Evolutionary conservation across 2,113 vertebrate species (phyloP), one percentile per base, ranked within the genome.

Genomic region (Scatophagus argus): DNA sequence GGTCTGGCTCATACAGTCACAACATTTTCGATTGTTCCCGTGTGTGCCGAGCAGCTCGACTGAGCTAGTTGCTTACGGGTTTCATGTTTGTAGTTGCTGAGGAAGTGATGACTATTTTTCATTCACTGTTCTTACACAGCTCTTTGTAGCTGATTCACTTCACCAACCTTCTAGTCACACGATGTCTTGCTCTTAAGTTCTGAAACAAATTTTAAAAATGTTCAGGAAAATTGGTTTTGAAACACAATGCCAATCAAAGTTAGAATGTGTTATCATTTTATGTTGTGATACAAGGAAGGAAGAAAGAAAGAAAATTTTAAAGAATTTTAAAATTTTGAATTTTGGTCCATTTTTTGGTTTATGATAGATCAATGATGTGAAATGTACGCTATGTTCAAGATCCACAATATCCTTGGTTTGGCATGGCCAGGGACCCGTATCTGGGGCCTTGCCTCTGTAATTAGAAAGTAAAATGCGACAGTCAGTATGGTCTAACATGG

Each of bases 11-110:
- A 62, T 13, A 49, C 32, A 64, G 16, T 79, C 54, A 43, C 39
- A 44, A 32, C 25, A 17, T 82, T 55, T 71, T 58, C 59, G 59
- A 65, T 85, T 87, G 82, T 85, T 87, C 56, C 10, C 58, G 32
- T 62, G 38, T 25, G 41, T 74, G 67, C 68, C 36, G 12, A 73
- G 81, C 13, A 52, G 78, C 79, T 83, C 61, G 47, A 52, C 62
- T 31, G 69, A 27, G 70, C 47, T 56, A 32, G 13, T 62, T 36
- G 81, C 82, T 87, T 25, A 19, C 82, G 78, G 82, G 71, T 68
- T 62, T 74, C 65, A 54, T 71, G 62, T 80, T 80, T 83, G 74
- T 71, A 67, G 54, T 49, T 69, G 51, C 46, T 52, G 73, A 67
- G 49, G 41, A 72, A 80, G 16, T n/a, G 54, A 70, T 34, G 52